These are phyloP conservation scores for Strongylocentrotus purpuratus DNA, from an alignment of 35 echinoderm and acorn worm genomes.

Conservation along the genomic window DNA sequence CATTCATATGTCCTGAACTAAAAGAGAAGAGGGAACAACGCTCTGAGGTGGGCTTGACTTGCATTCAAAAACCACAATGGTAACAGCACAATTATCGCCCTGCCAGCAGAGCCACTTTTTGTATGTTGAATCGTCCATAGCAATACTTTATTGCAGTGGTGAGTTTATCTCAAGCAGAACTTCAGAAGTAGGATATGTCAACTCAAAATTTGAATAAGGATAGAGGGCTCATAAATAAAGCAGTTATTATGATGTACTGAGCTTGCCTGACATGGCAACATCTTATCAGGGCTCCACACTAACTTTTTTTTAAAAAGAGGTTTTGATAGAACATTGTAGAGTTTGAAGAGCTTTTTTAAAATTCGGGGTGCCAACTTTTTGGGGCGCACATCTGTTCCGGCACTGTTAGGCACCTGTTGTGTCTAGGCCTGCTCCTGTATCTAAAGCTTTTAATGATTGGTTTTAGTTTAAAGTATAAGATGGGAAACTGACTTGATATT, in stretches of 20 bases:
- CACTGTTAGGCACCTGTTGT: too few species aligned
- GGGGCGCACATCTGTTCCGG: too few species aligned
- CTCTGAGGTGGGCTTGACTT: background rate
- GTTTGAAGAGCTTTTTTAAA: too few species aligned
- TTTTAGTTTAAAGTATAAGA: too few species aligned
- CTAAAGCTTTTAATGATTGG: background rate
- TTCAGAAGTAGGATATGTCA: background rate
- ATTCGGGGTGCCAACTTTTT: too few species aligned
- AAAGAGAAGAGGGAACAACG: background rate
- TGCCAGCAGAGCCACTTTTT: background rate
- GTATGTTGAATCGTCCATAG: background rate
- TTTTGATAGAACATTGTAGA: too few species aligned
- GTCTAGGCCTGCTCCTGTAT: too few species aligned
- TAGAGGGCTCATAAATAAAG: background rate
- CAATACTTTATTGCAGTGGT: background rate
- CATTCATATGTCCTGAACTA: background rate
- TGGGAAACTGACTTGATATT: too few species aligned
- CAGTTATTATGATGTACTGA: background rate
- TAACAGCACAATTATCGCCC: background rate
- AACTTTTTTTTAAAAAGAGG: too few species aligned
- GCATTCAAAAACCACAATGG: slow-evolving; percentile 15
- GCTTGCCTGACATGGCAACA: background rate
- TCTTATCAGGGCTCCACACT: background rate
- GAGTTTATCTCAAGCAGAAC: background rate
- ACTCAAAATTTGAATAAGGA: background rate